Percentiles rank a stretch among this genome's conserved stretches.
phyloP scores from a whole-genome alignment of 2,888 invertebrate species.

The Criorhina ranunculi region DNA sequence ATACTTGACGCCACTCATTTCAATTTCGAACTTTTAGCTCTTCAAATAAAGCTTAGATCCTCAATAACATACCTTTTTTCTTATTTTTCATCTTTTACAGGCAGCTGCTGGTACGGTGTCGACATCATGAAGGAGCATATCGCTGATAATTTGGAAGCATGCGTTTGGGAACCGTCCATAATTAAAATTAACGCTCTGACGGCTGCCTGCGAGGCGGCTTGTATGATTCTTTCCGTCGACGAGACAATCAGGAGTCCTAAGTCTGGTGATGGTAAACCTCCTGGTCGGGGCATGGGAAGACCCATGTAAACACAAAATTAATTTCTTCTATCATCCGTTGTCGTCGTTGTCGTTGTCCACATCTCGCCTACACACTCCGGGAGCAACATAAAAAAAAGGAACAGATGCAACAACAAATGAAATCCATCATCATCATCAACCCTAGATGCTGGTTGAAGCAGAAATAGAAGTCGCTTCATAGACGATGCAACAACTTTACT shows the following conservation, averaged over 20 bases:
- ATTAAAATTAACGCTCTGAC: constrained; percentile 98
- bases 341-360: constrained; percentile 24
- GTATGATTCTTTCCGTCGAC: constrained; percentile 97
- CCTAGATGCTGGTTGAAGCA: constrained; percentile 1
- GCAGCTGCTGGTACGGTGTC: constrained; percentile 96
- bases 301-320: constrained; percentile 86
- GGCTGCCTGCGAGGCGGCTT: constrained; percentile 98
- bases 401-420: constrained; percentile 20
- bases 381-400: not conserved
- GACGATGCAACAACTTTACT: constrained; percentile 53
- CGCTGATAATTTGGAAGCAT: constrained; percentile 95
- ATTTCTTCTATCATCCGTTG: constrained; percentile 51
- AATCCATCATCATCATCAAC: constrained; percentile 15
- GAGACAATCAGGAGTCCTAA: constrained; percentile 98
- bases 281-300: constrained; percentile 90
- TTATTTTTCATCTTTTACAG: constrained; percentile 84
- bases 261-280: constrained; percentile 85
- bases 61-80: constrained; percentile 13
- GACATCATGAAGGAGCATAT: constrained; percentile 97
- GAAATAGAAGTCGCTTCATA: constrained; percentile 7
- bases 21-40: not conserved
- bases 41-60: not conserved
- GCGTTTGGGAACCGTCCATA: constrained; percentile 99
- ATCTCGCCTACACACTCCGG: constrained; percentile 1
- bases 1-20: not conserved